Percentiles rank a stretch among this genome's conserved stretches.
Evolutionary conservation across 2,797 vertebrate genomes (phyloP).

Genomic region (Phalanger gymnotis): DNA sequence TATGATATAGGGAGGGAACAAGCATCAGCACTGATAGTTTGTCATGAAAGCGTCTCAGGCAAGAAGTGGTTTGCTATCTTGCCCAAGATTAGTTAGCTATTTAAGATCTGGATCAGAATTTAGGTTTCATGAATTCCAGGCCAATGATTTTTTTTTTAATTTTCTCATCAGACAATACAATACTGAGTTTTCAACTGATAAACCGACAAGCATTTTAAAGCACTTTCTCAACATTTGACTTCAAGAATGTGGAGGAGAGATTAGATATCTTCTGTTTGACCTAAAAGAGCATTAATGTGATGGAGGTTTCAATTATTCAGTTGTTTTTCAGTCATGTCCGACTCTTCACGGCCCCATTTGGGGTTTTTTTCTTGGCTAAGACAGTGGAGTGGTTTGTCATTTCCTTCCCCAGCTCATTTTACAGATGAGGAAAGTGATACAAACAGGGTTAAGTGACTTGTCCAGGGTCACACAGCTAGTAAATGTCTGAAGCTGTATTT

Average conservation of each 20-base stretch:
- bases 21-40: constrained; percentile 12
- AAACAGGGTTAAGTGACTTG: no score
- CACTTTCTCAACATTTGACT: neutral
- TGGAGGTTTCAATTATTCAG: neutral
- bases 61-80: neutral
- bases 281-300: neutral
- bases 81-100: neutral
- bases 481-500: no score
- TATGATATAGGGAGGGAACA: neutral
- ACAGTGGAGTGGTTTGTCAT: no score
- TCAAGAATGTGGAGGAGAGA: neutral
- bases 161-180: neutral
- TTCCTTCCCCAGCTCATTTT: no score
- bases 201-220: neutral
- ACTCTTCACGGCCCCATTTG: no score
- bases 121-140: neutral
- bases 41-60: constrained; percentile 2
- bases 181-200: neutral
- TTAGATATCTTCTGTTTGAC: neutral
- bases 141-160: neutral
- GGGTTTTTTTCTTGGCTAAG: no score
- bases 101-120: neutral
- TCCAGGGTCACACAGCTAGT: no score
- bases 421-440: no score
- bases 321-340: no score